phyloP scores from a whole-genome alignment of 2,113 vertebrate species.

The Felis catus region DNA sequence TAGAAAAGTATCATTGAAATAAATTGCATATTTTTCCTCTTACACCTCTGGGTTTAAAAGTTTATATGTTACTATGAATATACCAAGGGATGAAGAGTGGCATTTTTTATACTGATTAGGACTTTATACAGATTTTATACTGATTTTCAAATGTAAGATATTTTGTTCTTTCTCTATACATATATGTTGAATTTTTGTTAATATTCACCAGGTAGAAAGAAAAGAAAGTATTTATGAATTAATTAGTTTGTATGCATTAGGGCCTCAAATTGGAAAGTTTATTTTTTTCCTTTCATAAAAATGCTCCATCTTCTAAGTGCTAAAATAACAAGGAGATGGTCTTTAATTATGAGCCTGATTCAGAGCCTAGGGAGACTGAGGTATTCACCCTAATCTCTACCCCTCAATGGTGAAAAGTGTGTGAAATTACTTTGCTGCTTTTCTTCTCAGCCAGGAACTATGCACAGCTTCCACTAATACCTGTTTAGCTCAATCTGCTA shows the following conservation, averaged over 20 bases:
- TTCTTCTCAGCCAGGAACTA: not conserved
- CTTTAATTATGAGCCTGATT: not conserved
- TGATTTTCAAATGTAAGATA: not conserved
- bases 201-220: not conserved
- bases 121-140: too few species aligned
- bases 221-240: not conserved
- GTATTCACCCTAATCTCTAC: not conserved
- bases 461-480: not conserved
- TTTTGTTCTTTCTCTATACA: not conserved
- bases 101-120: not conserved
- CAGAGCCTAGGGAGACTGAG: not conserved
- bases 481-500: constrained; percentile 17
- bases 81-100: not conserved
- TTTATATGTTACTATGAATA: not conserved
- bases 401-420: not conserved
- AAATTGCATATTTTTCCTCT: constrained; percentile 46
- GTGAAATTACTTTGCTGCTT: not conserved
- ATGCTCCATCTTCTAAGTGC: not conserved
- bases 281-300: not conserved
- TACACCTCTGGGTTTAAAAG: constrained; percentile 1
- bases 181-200: not conserved
- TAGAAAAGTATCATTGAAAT: constrained; percentile 58
- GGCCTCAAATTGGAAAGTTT: not conserved
- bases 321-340: not conserved
- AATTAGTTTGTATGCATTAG: not conserved